A percentile compares a stretch with the other conserved stretches of the same genome.
phyloP scores from a whole-genome alignment of 2,113 vertebrate species.

The Sander vitreus region DNA sequence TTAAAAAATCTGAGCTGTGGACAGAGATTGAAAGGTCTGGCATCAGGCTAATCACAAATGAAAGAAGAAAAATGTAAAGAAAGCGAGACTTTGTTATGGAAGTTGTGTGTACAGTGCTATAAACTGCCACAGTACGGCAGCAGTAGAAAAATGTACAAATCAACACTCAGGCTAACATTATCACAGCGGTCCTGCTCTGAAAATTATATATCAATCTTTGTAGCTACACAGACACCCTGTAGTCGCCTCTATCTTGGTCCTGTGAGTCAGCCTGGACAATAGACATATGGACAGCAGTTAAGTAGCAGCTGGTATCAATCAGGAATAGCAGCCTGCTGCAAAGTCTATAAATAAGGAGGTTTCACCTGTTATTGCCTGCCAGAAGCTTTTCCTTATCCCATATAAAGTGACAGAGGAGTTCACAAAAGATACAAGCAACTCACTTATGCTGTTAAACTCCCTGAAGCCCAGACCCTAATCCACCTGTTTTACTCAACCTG shows the following conservation, averaged over 20 bases:
- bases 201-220: slow-evolving; percentile 20
- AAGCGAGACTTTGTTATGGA: neutral
- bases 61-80: neutral
- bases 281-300: slow-evolving; percentile 74
- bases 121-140: neutral
- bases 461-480: slow-evolving; percentile 3
- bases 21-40: neutral
- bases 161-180: neutral
- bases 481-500: slow-evolving; percentile 10
- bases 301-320: slow-evolving; percentile 74
- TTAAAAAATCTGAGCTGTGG: neutral
- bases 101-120: neutral
- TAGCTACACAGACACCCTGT: slow-evolving; percentile 8
- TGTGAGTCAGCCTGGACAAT: slow-evolving; percentile 45
- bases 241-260: slow-evolving; percentile 16
- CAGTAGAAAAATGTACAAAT: neutral
- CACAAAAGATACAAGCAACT: slow-evolving; percentile 42
- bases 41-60: neutral
- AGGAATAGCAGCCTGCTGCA: slow-evolving; percentile 59
- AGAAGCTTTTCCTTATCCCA: slow-evolving; percentile 55
- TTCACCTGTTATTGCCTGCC: slow-evolving; percentile 69
- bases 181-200: slow-evolving; percentile 4
- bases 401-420: slow-evolving; percentile 65
- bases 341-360: slow-evolving; percentile 73
- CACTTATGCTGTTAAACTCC: slow-evolving; percentile 32